Percentiles rank a stretch among this genome's conserved stretches.
Evolutionary conservation across 92 coral and sea anemone genomes (phyloP).

Genomic region (Actinostola sp.): DNA sequence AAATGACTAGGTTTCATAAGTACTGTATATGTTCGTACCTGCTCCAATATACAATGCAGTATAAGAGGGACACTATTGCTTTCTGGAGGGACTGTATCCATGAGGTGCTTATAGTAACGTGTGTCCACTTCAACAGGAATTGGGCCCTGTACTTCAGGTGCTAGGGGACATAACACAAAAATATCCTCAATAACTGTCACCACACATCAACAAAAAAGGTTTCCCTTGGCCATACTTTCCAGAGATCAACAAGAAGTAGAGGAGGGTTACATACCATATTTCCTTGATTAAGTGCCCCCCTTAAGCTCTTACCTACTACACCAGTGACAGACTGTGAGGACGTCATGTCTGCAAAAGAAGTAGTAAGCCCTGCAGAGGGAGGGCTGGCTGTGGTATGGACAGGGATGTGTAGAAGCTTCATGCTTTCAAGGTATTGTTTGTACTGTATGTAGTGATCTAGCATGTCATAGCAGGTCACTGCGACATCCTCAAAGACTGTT

Average conservation of each 20-base stretch:
- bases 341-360: constrained; percentile 40
- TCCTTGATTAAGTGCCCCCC: too few species aligned
- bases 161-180: background rate
- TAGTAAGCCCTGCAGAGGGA: constrained; percentile 13
- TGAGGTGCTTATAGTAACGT: constrained; percentile 88
- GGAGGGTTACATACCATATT: too few species aligned
- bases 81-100: constrained; percentile 83
- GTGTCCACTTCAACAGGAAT: constrained; percentile 72
- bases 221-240: too few species aligned
- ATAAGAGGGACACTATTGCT: constrained; percentile 90
- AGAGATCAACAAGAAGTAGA: too few species aligned
- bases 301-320: constrained; percentile 46
- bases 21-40: constrained; percentile 75
- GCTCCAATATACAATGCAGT: constrained; percentile 90
- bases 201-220: too few species aligned
- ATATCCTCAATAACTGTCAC: too few species aligned
- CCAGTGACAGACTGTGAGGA: constrained; percentile 41
- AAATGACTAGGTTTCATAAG: too few species aligned
- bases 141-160: constrained; percentile 51
- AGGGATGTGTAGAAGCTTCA: constrained; percentile 87
- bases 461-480: constrained; percentile 93
- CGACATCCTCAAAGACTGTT: constrained; percentile 88
- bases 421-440: constrained; percentile 82
- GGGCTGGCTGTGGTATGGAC: constrained; percentile 54
- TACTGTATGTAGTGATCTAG: constrained; percentile 84